Evolutionary conservation across 2,797 vertebrate genomes (phyloP).

Genomic region (Xenops minutus): DNA sequence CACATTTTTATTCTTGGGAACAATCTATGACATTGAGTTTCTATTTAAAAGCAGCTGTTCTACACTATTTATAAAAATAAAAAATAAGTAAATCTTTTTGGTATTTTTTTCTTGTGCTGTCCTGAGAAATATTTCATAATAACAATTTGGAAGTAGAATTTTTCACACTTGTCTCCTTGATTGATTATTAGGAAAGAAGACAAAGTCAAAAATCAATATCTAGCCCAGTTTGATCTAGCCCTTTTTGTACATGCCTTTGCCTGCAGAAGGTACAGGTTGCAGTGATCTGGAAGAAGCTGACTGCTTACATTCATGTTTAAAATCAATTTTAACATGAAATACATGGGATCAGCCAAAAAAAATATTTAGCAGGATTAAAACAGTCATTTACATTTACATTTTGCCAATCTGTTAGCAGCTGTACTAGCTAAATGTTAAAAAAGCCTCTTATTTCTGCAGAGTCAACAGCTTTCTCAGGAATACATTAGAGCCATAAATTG

Average conservation of each 20-base stretch:
- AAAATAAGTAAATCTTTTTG: fast-evolving
- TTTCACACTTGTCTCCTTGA: background rate
- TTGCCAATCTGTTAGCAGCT: background rate
- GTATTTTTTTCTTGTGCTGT: background rate
- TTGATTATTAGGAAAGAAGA: background rate
- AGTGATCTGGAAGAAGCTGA: background rate
- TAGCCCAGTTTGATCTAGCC: background rate
- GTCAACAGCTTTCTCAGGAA: slow-evolving; percentile 8
- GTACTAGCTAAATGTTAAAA: background rate
- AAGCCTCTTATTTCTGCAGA: background rate
- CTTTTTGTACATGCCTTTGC: background rate
- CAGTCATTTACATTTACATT: background rate
- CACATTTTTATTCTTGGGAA: background rate
- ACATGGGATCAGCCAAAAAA: background rate
- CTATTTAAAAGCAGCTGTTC: background rate
- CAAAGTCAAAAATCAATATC: background rate
- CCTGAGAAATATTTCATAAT: background rate
- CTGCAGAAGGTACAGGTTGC: background rate
- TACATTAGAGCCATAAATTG: background rate
- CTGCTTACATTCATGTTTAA: background rate
- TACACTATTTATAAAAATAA: slow-evolving; percentile 2
- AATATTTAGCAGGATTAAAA: slow-evolving; percentile 39
- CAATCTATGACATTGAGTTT: background rate
- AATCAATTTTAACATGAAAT: slow-evolving; percentile 7
- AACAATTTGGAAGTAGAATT: background rate